These are phyloP conservation scores for Orientallactaga sibirica DNA, from an alignment of 2,797 vertebrate genomes.

Conservation along the genomic window DNA sequence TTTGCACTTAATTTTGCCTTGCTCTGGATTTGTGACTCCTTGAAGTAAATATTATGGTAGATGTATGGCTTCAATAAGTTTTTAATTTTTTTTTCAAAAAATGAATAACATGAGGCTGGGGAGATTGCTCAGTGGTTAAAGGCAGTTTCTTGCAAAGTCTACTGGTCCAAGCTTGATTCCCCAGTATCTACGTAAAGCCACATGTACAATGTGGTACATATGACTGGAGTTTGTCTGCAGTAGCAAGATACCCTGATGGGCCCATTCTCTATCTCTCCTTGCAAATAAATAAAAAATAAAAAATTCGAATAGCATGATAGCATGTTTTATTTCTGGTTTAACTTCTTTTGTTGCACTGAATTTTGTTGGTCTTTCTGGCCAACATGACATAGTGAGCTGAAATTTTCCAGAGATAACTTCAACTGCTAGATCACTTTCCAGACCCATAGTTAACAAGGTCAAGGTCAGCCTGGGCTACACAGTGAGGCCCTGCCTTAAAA, in stretches of 20 bases:
- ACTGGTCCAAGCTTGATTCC: too few relatives aligned
- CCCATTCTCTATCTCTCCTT: too few relatives aligned
- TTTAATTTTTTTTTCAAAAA: conserved; percentile 19
- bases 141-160: too few relatives aligned
- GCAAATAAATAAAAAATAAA: too few relatives aligned
- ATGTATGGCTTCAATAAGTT: background rate
- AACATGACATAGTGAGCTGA: conserved; percentile 43
- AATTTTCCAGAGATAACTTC: conserved; percentile 56
- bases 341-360: conserved; percentile 41
- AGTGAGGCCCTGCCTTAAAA: background rate
- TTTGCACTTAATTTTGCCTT: conserved; percentile 34
- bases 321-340: conserved; percentile 47
- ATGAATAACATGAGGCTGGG: background rate
- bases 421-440: conserved; percentile 2
- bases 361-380: conserved; percentile 17
- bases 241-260: too few relatives aligned
- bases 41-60: conserved; percentile 43
- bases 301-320: too few relatives aligned
- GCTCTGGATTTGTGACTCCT: conserved; percentile 40
- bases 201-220: too few relatives aligned
- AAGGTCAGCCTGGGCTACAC: background rate
- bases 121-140: too few relatives aligned
- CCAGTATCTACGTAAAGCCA: too few relatives aligned
- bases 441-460: background rate
- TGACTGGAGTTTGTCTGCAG: too few relatives aligned